A percentile compares a stretch with the other conserved stretches of the same genome.
Conservation (phyloP, 2,797 vertebrate species). For the Anguilla marmorata region DNA sequence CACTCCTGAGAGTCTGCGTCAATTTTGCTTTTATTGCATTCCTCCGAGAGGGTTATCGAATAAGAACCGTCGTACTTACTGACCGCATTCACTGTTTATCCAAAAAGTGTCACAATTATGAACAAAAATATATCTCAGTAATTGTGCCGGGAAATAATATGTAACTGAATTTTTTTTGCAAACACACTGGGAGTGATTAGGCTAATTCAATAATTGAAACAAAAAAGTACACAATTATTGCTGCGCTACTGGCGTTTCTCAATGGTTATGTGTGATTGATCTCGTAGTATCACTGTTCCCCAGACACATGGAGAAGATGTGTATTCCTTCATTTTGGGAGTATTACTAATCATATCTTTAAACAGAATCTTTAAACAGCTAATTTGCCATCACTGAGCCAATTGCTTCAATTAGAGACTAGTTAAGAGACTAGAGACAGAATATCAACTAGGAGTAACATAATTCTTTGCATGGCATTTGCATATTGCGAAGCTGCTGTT, state of each 20-base stretch:
- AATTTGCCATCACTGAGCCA: background rate
- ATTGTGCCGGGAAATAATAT: background rate
- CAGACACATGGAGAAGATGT: background rate
- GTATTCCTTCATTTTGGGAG: background rate
- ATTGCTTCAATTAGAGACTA: background rate
- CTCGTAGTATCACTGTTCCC: background rate
- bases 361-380: background rate
- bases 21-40: background rate
- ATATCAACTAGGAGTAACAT: background rate
- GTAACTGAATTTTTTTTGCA: background rate
- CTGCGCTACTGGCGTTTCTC: background rate
- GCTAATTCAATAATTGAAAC: too few relatives aligned
- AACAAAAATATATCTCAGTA: background rate
- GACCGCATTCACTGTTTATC: background rate
- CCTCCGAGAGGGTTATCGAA: background rate
- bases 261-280: background rate
- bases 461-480: background rate
- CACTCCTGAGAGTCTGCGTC: background rate
- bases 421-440: background rate
- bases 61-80: background rate
- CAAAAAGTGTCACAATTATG: too few relatives aligned
- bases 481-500: background rate
- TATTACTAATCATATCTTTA: background rate
- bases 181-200: too few relatives aligned
- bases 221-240: background rate